Conservation (phyloP, 2,888 invertebrate genomes). For the Torymus aiolomorphi region DNA sequence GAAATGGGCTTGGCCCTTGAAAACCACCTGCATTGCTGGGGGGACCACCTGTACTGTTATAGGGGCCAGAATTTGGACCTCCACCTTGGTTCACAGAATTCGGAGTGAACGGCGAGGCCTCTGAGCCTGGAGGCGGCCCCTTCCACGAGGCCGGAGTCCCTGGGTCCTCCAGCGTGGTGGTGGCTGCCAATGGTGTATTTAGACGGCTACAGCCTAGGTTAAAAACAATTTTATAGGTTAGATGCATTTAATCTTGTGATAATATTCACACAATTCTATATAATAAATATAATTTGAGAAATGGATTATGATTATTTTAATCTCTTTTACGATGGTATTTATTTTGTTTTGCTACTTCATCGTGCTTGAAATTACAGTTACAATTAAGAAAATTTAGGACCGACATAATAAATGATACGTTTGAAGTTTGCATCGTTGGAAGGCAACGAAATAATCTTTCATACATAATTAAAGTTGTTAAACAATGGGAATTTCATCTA, state of each 20-base stretch:
- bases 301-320: too few relatives aligned
- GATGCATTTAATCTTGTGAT: not conserved
- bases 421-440: too few relatives aligned
- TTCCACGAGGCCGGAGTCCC: slow-evolving; percentile 84
- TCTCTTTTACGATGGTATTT: too few relatives aligned
- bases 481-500: too few relatives aligned
- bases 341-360: too few relatives aligned
- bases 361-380: too few relatives aligned
- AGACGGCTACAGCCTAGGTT: slow-evolving; percentile 88
- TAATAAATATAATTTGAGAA: too few relatives aligned
- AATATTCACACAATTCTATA: too few relatives aligned
- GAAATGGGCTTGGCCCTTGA: slow-evolving; percentile 79
- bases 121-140: slow-evolving; percentile 83
- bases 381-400: too few relatives aligned
- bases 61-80: slow-evolving; percentile 76
- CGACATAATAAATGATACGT: too few relatives aligned
- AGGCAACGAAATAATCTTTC: too few relatives aligned
- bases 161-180: slow-evolving; percentile 86
- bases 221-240: slow-evolving; percentile 48
- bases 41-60: slow-evolving; percentile 76
- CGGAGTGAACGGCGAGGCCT: slow-evolving; percentile 82
- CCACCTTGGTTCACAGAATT: slow-evolving; percentile 79
- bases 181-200: slow-evolving; percentile 74
- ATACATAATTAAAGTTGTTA: too few relatives aligned
- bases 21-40: slow-evolving; percentile 78